phyloP scores from a whole-genome alignment of 2,797 vertebrate species.

The Xerus rutilus region DNA sequence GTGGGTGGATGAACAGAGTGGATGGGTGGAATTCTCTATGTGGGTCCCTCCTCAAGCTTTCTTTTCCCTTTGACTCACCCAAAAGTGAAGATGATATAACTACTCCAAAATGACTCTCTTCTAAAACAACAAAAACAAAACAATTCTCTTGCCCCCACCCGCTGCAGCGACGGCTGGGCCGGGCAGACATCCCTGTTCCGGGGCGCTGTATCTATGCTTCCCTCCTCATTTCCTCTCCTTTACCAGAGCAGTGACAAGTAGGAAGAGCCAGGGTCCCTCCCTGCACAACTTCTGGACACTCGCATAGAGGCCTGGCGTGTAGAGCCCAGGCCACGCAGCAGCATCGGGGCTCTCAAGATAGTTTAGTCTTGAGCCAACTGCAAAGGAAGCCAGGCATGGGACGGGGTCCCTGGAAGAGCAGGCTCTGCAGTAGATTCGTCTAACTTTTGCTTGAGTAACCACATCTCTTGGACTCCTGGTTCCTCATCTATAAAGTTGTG shows the following conservation, averaged over 20 bases:
- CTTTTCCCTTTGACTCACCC: background rate
- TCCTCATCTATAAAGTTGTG: background rate
- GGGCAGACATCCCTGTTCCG: background rate
- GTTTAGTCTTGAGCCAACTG: background rate
- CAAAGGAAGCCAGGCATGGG: background rate
- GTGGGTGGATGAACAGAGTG: background rate
- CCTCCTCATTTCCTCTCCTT: background rate
- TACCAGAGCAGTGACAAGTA: background rate
- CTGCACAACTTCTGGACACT: background rate
- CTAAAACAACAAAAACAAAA: no score
- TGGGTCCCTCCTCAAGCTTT: background rate
- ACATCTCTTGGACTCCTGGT: background rate
- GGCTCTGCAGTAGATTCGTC: background rate
- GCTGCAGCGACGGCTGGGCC: background rate
- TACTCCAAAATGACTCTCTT: background rate
- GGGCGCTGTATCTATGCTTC: background rate
- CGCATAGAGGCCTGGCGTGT: background rate
- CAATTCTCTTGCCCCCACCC: background rate
- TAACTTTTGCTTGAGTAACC: background rate
- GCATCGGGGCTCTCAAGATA: background rate
- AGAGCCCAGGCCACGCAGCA: background rate
- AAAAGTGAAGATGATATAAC: background rate
- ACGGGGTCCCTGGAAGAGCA: fast-evolving
- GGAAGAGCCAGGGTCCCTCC: background rate
- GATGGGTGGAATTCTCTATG: background rate